A percentile compares a stretch with the other conserved stretches of the same genome.
Evolutionary conservation across 2,888 invertebrate species (phyloP).

Genomic region (Lutraria lutraria): DNA sequence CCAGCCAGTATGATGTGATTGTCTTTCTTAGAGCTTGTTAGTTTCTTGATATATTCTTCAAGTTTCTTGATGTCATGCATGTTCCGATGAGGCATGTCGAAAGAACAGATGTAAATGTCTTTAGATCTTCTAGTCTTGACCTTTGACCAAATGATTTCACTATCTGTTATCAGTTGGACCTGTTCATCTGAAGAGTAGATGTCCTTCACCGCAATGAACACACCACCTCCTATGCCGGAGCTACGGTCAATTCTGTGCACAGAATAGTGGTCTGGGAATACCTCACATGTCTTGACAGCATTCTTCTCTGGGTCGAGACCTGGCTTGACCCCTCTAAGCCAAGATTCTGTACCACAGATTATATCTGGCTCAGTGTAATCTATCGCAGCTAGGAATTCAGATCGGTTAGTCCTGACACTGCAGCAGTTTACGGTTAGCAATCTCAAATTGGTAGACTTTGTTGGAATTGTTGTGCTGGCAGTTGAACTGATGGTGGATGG

Average conservation of each 20-base stretch:
- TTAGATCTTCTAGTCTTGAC: constrained; percentile 12
- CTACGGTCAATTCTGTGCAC: constrained; percentile 45
- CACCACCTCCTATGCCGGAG: constrained; percentile 43
- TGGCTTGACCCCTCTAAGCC: constrained; percentile 38
- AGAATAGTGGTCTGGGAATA: constrained; percentile 12
- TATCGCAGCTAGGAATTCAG: constrained; percentile 21
- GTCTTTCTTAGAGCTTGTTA: neutral
- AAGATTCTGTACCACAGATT: constrained; percentile 42
- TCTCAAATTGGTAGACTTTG: neutral
- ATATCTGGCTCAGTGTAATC: constrained; percentile 41
- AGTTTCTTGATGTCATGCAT: constrained; percentile 15
- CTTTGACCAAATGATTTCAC: constrained; percentile 53
- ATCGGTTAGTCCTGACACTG: constrained; percentile 17
- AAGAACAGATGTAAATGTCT: constrained; percentile 45
- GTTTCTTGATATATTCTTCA: constrained; percentile 27
- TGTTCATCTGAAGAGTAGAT: constrained; percentile 25
- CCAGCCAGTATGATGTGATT: constrained; percentile 53
- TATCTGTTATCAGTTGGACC: constrained; percentile 44
- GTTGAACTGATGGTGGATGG: neutral
- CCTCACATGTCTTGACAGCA: constrained; percentile 34
- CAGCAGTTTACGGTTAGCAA: constrained; percentile 35
- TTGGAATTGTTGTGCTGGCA: neutral
- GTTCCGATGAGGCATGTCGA: constrained; percentile 56
- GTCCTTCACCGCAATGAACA: constrained; percentile 24
- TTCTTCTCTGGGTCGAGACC: constrained; percentile 30